These are phyloP conservation scores for Cinara cedri DNA, from an alignment of 2,888 invertebrate genomes.

Conservation along the genomic window DNA sequence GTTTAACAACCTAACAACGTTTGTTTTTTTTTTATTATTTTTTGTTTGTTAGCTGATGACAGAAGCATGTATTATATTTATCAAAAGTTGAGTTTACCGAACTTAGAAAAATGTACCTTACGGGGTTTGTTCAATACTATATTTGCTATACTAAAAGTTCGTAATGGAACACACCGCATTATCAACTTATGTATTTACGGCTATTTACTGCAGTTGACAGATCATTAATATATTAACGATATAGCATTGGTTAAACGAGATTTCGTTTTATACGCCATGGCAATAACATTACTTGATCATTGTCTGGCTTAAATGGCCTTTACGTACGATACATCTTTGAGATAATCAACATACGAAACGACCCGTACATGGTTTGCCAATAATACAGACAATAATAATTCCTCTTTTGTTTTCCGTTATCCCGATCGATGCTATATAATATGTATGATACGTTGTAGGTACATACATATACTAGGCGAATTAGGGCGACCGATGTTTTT, in stretches of 20 bases:
- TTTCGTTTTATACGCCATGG: slow-evolving; percentile 39
- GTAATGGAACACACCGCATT: too few species aligned
- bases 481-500: slow-evolving; percentile 26
- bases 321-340: slow-evolving; percentile 22
- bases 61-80: too few species aligned
- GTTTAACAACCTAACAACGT: too few species aligned
- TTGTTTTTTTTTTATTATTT: too few species aligned
- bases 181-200: too few species aligned
- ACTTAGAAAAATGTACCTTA: too few species aligned
- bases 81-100: too few species aligned
- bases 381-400: background rate
- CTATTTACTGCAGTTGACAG: background rate
- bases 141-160: too few species aligned
- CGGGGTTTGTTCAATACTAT: too few species aligned
- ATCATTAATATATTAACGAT: background rate
- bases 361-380: background rate
- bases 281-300: slow-evolving; percentile 11
- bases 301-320: slow-evolving; percentile 22
- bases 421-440: slow-evolving; percentile 32
- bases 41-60: too few species aligned
- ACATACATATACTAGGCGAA: background rate
- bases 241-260: background rate
- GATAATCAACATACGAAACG: slow-evolving; percentile 2
- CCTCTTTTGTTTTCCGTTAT: slow-evolving; percentile 27
- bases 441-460: too few species aligned